Evolutionary conservation across 2,113 vertebrate species (phyloP).

Genomic region (Coregonus clupeaformis): DNA sequence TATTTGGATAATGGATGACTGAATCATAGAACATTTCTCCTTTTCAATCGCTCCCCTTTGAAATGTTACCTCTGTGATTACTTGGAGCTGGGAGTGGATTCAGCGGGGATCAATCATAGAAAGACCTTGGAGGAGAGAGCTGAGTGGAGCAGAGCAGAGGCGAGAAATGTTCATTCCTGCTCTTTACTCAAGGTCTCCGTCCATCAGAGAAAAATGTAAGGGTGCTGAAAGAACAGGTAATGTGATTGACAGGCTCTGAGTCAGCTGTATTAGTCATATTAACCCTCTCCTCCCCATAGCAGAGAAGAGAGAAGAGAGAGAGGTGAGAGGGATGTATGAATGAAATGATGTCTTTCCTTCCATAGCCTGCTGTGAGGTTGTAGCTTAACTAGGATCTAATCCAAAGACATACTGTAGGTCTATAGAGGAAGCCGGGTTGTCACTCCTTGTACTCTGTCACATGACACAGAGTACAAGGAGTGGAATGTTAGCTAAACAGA

Average conservation of each 20-base stretch:
- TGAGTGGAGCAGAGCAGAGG: background rate
- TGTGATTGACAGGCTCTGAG: background rate
- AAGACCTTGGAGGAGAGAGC: background rate
- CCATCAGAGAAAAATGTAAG: background rate
- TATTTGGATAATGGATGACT: conserved; percentile 37
- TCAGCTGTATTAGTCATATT: background rate
- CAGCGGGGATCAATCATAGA: conserved; percentile 12
- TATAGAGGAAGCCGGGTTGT: no score
- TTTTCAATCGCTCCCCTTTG: conserved; percentile 22
- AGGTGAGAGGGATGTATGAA: background rate
- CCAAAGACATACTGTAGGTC: background rate
- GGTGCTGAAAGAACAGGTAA: background rate
- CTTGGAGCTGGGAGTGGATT: conserved; percentile 11
- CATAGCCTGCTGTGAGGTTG: background rate
- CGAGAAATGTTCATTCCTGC: conserved; percentile 6
- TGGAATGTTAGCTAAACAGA: no score
- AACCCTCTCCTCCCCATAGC: background rate
- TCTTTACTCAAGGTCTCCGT: background rate
- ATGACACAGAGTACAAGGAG: no score
- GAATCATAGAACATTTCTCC: conserved; percentile 19
- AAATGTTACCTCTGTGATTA: conserved; percentile 34
- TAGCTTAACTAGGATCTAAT: background rate
- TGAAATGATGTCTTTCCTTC: conserved; percentile 2
- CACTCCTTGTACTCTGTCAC: no score
- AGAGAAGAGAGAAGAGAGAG: conserved; percentile 3